Evolutionary conservation across 2,888 invertebrate species (phyloP), one percentile per base, ranked within the genome.

Genomic region (Petrolisthes cinctipes): DNA sequence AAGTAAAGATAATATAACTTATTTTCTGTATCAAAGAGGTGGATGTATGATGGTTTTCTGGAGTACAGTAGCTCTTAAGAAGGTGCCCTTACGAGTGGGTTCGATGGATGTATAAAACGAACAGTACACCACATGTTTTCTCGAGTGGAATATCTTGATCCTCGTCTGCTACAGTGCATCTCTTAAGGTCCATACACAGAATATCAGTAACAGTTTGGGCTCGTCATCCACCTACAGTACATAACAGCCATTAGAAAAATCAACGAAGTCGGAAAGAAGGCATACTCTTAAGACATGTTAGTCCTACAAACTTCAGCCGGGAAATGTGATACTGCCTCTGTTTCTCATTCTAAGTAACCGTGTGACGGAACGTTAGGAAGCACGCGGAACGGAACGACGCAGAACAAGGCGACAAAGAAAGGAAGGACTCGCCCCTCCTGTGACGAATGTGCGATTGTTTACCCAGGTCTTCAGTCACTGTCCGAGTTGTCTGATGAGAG

Each of bases 371-470:
- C 83, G 61, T 53, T 83, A 61, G 9, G 20, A 61, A 20, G 56
- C 66, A 57, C 61, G 23, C 83, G 57, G 66, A 37, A 76, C 61
- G 83, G 83, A n/a, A 51, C 61, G 66, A 73, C 51, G 53, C 83
- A 61, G 75, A 83, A 57, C 56, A 61, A 17, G n/a, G 23, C 51
- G 37, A 54, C 11, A 20, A 17, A 17, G 37, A 37, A 7, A 20
- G 79, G 7, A 79, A 4, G 54, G 14, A 79, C 79, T 4, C 61
- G 17, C 61, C 61, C 23, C 61, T 37, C 80, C 80, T 57, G 80
- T 80, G 80, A 80, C 56, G 80, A 80, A 80, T 80, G 80, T 80
- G 80, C 80, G 23, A 80, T 80, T 80, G 80, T 80, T 80, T 80
- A 80, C 80, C 57, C 9, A 14, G 37, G 56, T 80, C 56, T 23